phyloP scores from a whole-genome alignment of 1,140 invertebrate genomes.

The Odontomachus brunneus region DNA sequence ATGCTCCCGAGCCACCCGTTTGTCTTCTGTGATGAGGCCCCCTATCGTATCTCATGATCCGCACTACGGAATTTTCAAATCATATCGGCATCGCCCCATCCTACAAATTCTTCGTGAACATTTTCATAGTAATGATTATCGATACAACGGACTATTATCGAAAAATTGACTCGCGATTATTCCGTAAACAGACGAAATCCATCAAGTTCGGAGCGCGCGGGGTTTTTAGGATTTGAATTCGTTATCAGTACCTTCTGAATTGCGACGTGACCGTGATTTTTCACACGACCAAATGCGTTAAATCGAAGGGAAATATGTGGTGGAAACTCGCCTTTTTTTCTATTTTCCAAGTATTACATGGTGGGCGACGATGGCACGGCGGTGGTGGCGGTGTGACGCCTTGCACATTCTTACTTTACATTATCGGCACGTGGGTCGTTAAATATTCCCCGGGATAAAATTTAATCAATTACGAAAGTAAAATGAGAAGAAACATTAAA shows the following conservation, averaged over 20 bases:
- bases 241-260: conserved; percentile 7
- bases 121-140: no score
- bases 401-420: conserved; percentile 54
- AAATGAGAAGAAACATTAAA: conserved; percentile 59
- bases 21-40: conserved; percentile 17
- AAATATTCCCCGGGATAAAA: conserved; percentile 30
- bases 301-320: conserved; percentile 43
- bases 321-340: background rate
- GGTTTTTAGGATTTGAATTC: background rate
- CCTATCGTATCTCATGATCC: conserved; percentile 27
- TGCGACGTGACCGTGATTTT: background rate
- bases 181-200: no score
- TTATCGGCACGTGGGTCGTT: conserved; percentile 51
- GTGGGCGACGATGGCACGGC: background rate
- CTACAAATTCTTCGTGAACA: no score
- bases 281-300: conserved; percentile 16
- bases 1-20: conserved; percentile 36
- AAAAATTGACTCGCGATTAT: no score
- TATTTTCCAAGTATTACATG: conserved; percentile 25
- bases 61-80: conserved; percentile 25
- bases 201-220: no score
- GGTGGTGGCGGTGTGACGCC: background rate
- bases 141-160: no score
- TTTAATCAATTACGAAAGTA: conserved; percentile 59
- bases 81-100: no score